Conservation (phyloP, 2,888 invertebrate genomes). For the Caenorhabditis auriculariae region DNA sequence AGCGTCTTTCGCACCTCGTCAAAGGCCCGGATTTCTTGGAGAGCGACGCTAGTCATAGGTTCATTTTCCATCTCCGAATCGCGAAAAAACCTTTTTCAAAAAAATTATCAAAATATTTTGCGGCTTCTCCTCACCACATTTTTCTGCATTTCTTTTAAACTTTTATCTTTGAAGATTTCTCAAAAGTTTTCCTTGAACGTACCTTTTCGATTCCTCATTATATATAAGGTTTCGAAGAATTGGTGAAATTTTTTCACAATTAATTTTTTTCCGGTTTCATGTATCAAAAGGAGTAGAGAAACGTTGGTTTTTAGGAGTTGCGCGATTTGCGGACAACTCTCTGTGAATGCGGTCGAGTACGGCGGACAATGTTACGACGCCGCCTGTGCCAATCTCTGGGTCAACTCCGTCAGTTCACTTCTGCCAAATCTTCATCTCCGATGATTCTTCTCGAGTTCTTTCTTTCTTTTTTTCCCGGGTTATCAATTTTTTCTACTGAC, state of each 20-base stretch:
- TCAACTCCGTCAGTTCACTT: conserved; percentile 46
- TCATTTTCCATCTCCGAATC: too few relatives aligned
- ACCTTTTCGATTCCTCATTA: too few relatives aligned
- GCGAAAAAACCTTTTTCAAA: too few relatives aligned
- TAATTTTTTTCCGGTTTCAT: background rate
- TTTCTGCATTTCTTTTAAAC: too few relatives aligned
- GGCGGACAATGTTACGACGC: conserved; percentile 45
- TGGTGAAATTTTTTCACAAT: background rate
- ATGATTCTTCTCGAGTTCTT: background rate
- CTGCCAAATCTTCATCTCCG: conserved; percentile 40
- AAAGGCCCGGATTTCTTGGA: background rate
- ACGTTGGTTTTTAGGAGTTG: conserved; percentile 30
- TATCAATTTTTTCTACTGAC: too few relatives aligned
- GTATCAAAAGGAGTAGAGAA: background rate
- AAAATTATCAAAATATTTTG: too few relatives aligned
- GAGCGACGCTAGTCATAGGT: background rate
- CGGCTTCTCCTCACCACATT: too few relatives aligned
- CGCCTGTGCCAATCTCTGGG: conserved; percentile 57
- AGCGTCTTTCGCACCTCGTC: conserved; percentile 6
- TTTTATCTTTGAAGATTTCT: too few relatives aligned
- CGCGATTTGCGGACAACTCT: conserved; percentile 35
- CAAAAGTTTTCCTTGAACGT: too few relatives aligned
- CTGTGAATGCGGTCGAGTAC: conserved; percentile 29
- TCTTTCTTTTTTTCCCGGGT: too few relatives aligned
- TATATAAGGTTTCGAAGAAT: background rate